Evolutionary conservation across 2,888 invertebrate species (phyloP).

Genomic region (Tetrapedia diversipes): DNA sequence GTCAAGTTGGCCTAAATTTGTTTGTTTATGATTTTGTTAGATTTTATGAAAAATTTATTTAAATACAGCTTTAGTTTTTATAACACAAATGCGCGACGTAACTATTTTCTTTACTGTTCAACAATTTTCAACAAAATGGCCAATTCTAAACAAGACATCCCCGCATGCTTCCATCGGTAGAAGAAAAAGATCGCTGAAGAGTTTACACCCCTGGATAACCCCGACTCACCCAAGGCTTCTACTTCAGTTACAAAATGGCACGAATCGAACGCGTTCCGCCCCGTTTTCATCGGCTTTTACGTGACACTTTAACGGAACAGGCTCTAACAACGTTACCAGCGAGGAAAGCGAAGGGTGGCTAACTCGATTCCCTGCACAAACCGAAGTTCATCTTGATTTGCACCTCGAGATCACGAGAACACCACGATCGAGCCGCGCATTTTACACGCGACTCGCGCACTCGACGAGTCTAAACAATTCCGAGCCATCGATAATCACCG

Average conservation of each 20-base stretch:
- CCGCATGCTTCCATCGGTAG: no score
- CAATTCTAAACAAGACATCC: no score
- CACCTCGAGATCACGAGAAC: slow-evolving; percentile 6
- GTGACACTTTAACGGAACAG: slow-evolving; percentile 21
- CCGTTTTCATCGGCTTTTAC: slow-evolving; percentile 35
- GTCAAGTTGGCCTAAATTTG: no score
- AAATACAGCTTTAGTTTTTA: no score
- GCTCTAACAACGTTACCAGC: slow-evolving; percentile 23
- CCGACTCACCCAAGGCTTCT: not conserved
- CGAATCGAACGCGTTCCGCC: slow-evolving; percentile 11
- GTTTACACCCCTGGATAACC: not conserved
- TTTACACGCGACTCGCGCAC: slow-evolving; percentile 14
- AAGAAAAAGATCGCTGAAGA: not conserved
- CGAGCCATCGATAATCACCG: no score
- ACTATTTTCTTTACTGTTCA: no score
- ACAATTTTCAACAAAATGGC: no score
- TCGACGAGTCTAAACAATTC: slow-evolving; percentile 33
- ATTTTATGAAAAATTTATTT: no score
- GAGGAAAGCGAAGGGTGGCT: slow-evolving; percentile 27
- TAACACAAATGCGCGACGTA: no score
- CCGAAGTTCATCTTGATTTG: slow-evolving; percentile 29
- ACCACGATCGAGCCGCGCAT: not conserved
- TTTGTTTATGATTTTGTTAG: no score
- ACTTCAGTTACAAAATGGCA: not conserved
- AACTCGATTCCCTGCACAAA: slow-evolving; percentile 40